Conservation (phyloP, 2,797 vertebrate species). For the Brachyrhaphis roseni region DNA sequence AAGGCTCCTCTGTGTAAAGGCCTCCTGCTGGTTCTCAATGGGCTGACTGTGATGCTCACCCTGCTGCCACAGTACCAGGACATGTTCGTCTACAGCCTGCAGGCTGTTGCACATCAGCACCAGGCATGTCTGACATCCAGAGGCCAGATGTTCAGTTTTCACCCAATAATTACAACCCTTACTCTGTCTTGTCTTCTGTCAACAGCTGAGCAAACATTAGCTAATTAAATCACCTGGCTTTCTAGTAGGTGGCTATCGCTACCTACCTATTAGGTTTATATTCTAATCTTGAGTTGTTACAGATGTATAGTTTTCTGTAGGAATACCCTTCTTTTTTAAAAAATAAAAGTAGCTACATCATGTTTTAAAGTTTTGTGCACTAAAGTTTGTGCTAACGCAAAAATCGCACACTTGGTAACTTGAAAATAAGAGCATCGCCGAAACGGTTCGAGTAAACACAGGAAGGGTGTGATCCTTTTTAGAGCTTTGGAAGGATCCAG, state of each 20-base stretch:
- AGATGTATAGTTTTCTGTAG: background rate
- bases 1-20: constrained; percentile 95
- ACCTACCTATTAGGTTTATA: background rate
- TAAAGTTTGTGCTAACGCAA: background rate
- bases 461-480: no score
- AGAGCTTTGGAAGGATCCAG: no score
- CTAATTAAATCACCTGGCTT: background rate
- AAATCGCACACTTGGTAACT: background rate
- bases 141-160: background rate
- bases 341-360: background rate
- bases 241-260: no score
- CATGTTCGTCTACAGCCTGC: constrained; percentile 89
- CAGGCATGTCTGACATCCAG: constrained; percentile 80
- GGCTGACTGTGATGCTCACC: constrained; percentile 87
- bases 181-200: background rate
- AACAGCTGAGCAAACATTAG: background rate
- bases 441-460: background rate
- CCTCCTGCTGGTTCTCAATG: constrained; percentile 88
- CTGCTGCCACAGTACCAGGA: constrained; percentile 92
- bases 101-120: constrained; percentile 84
- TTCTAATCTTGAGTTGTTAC: background rate
- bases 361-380: background rate
- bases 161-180: background rate
- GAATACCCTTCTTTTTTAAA: no score
- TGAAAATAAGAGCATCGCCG: background rate